Evolutionary conservation across 2,113 vertebrate genomes (phyloP).

Genomic region (Colius striatus): DNA sequence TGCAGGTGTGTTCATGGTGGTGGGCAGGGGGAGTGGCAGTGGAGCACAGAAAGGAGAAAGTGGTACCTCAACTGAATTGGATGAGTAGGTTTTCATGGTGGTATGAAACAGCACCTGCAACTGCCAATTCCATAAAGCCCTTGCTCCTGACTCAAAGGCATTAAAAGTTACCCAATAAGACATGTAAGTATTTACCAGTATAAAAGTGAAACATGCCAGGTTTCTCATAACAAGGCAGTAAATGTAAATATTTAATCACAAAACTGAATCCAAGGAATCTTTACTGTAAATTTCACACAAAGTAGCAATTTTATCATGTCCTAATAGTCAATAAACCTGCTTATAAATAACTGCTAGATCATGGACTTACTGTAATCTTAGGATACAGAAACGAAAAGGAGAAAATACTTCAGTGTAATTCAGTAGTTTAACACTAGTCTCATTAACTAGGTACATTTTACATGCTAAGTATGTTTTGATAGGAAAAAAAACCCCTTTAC

Average conservation of each 20-base stretch:
- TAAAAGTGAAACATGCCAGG: not conserved
- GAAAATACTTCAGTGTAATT: not conserved
- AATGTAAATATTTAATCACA: not conserved
- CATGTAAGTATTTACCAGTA: not conserved
- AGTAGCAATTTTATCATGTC: not conserved
- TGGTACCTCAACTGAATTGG: not conserved
- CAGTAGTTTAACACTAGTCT: not conserved
- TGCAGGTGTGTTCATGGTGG: rapidly evolving
- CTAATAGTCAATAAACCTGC: not conserved
- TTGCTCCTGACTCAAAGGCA: not conserved
- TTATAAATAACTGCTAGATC: not conserved
- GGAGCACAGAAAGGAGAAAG: not conserved
- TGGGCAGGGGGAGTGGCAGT: not conserved
- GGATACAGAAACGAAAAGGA: not conserved
- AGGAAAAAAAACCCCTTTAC: not conserved
- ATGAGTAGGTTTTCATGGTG: not conserved
- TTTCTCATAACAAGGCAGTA: not conserved
- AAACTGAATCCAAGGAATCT: not conserved
- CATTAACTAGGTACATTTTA: not conserved
- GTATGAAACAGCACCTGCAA: not conserved
- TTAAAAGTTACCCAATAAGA: not conserved
- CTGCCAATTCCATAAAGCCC: not conserved
- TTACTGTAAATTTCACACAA: not conserved
- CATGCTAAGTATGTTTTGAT: not conserved
- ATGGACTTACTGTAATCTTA: not conserved